Base-by-base conservation (phyloP, 2,113 vertebrate species). In the Megalops atlanticus region DNA sequence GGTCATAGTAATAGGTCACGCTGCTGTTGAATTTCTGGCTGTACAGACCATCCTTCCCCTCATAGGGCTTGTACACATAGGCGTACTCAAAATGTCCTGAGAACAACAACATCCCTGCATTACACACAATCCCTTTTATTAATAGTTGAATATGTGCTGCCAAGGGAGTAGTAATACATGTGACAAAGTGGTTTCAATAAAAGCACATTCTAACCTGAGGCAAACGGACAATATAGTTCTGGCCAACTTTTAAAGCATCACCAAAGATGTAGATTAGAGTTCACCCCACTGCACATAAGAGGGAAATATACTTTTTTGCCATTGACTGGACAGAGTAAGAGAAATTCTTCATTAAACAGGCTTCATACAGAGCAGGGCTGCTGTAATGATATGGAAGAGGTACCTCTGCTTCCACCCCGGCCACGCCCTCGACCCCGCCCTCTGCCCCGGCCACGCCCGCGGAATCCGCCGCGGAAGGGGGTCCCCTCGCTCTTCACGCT, bases 1-100 rank as follows among this genome's bases (percentile, higher is more conserved):
- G 95, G 1, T 96, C 95, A 36, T 97, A 99, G 88, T 96, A 99
- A 89, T 98, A 99, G 93, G 98, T 95, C 94, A 97, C 96, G 80
- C 93, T 94, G 89, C 88, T 92, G 73, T 86, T 94, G 31, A 94
- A 93, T 81, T 97, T 96, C 10, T 85, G 89, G 93, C 81, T 88
- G 92, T 31, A 1, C 78, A 41, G 90, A 87, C 4, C 89, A 91
- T 78, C 94, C 92, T 81, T 97, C 95, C 79, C 70, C 0, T 85
- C 88, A n/a, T 93, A 95, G 16, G 92, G 85, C 47, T 97, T 88
- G 87, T 94, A 95, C 84, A 88, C 92, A 87, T 93, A 89, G 0
- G 95, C 92, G 91, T 95, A 95, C 64, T 97, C 96, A 75, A 94
- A 96, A 78, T 92, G 96, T 82, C 96, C 98, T 99, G 89, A 88